These are phyloP conservation scores for Tetragnatha versicolor DNA, from an alignment of 1,140 invertebrate species.

Conservation along the genomic window DNA sequence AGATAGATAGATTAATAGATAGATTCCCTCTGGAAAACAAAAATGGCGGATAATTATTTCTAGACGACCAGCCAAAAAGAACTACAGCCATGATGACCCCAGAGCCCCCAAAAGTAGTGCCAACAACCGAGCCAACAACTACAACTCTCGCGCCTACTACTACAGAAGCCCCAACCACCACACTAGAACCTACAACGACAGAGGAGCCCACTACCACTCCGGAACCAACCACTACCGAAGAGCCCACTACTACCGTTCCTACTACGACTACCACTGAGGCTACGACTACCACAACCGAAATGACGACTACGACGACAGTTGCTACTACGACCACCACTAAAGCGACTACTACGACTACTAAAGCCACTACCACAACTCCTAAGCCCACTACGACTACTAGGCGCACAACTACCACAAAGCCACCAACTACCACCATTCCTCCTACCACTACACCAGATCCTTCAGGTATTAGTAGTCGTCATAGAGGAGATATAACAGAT, in stretches of 20 bases:
- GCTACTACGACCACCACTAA: constrained; percentile 22
- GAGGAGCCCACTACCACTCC: constrained; percentile 42
- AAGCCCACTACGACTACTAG: constrained; percentile 50
- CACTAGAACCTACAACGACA: constrained; percentile 21
- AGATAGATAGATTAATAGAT: not conserved
- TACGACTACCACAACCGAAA: constrained; percentile 11
- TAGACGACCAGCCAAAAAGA: constrained; percentile 37
- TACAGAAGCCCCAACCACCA: constrained; percentile 16
- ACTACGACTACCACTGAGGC: constrained; percentile 51
- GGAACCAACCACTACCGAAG: constrained; percentile 41
- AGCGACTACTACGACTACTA: constrained; percentile 37
- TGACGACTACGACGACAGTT: constrained; percentile 28
- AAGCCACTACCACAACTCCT: constrained; percentile 43
- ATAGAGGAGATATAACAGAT: too few relatives aligned
- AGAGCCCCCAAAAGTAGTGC: constrained; percentile 38
- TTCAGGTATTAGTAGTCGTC: constrained; percentile 54
- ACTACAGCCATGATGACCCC: constrained; percentile 50
- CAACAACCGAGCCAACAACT: constrained; percentile 25
- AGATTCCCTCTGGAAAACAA: not conserved
- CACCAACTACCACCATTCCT: constrained; percentile 51
- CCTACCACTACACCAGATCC: constrained; percentile 52
- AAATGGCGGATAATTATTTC: not conserved
- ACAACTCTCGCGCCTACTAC: constrained; percentile 25
- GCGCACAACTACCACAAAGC: constrained; percentile 51
- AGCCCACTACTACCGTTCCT: constrained; percentile 31